These are phyloP conservation scores for Lutjanus erythropterus DNA, from an alignment of 2,113 vertebrate species.

Conservation along the genomic window DNA sequence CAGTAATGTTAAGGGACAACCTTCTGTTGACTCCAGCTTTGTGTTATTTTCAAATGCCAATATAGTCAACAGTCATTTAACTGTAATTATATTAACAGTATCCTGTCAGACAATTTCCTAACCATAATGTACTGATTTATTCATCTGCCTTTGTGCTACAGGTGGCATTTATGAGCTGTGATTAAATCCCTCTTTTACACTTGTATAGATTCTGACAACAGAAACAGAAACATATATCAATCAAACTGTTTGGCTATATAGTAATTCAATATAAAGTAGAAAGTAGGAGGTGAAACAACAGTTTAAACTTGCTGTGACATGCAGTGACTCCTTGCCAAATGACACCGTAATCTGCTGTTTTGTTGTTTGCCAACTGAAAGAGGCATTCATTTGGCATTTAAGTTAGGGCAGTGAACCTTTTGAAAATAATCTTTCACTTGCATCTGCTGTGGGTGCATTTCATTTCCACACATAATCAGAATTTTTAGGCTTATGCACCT, in stretches of 20 bases:
- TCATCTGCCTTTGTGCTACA: background rate
- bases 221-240: background rate
- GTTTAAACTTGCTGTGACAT: background rate
- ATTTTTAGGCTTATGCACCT: background rate
- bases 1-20: no score
- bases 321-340: background rate
- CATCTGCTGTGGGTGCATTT: background rate
- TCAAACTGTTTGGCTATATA: background rate
- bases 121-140: background rate
- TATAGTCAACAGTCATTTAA: background rate
- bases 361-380: background rate
- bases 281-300: background rate
- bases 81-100: background rate
- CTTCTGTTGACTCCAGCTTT: background rate
- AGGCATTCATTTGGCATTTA: constrained; percentile 24
- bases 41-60: background rate
- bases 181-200: background rate
- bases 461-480: background rate
- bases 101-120: background rate
- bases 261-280: background rate
- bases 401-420: background rate
- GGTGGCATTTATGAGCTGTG: background rate
- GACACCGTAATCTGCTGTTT: background rate
- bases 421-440: background rate
- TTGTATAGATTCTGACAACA: no score